Evolutionary conservation across 1,140 invertebrate genomes (phyloP).

Genomic region (Sarcophaga peregrina): DNA sequence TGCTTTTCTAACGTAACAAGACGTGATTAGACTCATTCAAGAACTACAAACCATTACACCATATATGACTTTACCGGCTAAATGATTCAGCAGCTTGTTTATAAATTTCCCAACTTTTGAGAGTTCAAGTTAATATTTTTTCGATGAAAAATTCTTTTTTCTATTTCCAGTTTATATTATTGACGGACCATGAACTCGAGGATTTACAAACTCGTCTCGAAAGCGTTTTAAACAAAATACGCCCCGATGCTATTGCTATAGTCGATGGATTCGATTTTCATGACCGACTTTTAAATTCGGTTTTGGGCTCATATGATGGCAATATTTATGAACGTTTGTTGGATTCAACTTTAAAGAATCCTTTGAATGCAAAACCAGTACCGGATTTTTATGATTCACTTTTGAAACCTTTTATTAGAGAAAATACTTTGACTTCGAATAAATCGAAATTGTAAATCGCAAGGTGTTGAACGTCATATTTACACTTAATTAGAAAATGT

Average conservation of each 20-base stretch:
- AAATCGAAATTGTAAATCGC: constrained; percentile 63
- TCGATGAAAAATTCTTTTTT: neutral
- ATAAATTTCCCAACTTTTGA: no score
- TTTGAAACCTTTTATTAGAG: constrained; percentile 76
- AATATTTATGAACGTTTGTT: constrained; percentile 85
- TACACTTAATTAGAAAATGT: no score
- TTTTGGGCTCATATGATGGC: constrained; percentile 89
- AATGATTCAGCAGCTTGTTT: no score
- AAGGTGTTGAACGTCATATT: neutral
- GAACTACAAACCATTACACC: no score
- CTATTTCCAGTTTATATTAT: constrained; percentile 14
- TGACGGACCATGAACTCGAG: constrained; percentile 70
- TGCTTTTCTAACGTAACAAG: no score
- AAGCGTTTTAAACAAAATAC: constrained; percentile 73
- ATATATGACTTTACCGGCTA: no score
- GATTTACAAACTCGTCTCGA: constrained; percentile 76
- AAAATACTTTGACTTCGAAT: constrained; percentile 66
- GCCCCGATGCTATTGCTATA: constrained; percentile 86
- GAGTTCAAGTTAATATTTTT: no score
- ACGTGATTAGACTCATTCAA: no score
- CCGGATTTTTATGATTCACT: constrained; percentile 78
- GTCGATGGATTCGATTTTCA: constrained; percentile 85
- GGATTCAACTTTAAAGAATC: constrained; percentile 83
- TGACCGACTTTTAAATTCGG: constrained; percentile 84
- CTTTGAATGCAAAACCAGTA: constrained; percentile 82